A percentile compares a stretch with the other conserved stretches of the same genome.
Conservation (phyloP, 2,888 invertebrate genomes). For the Cryptus armator region DNA sequence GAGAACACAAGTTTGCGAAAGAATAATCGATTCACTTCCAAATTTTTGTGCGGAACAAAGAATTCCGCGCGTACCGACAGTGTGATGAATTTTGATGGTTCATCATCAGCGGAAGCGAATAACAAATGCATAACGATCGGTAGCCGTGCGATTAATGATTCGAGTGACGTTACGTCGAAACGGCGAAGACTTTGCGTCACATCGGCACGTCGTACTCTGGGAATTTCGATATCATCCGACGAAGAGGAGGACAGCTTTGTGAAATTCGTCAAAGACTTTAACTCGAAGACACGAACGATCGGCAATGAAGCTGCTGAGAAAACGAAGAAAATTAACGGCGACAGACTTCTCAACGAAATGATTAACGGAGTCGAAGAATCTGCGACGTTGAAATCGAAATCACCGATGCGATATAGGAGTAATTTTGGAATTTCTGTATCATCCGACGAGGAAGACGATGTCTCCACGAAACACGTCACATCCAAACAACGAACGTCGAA, state of each 20-base stretch:
- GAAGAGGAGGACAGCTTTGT: constrained; percentile 10
- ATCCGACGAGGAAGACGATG: constrained; percentile 32
- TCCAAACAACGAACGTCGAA: constrained; percentile 14
- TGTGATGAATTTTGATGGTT: background rate
- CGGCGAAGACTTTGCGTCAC: background rate
- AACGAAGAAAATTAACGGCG: background rate
- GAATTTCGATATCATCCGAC: constrained; percentile 14
- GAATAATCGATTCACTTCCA: background rate
- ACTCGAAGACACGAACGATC: constrained; percentile 7
- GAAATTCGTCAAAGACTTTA: constrained; percentile 4
- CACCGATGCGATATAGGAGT: background rate
- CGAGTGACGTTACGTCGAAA: background rate
- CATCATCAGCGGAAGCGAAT: background rate
- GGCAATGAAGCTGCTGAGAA: background rate
- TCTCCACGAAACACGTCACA: background rate
- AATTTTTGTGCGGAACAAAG: background rate
- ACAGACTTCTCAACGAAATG: background rate
- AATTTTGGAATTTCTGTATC: constrained; percentile 12
- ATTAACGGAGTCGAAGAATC: background rate
- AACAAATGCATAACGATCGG: background rate
- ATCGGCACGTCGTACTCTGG: background rate
- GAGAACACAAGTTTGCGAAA: background rate
- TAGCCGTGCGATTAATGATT: background rate
- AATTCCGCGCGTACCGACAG: background rate
- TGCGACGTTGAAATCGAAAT: background rate